Conservation (phyloP, 2,113 vertebrate species). For the Caranx melampygus region DNA sequence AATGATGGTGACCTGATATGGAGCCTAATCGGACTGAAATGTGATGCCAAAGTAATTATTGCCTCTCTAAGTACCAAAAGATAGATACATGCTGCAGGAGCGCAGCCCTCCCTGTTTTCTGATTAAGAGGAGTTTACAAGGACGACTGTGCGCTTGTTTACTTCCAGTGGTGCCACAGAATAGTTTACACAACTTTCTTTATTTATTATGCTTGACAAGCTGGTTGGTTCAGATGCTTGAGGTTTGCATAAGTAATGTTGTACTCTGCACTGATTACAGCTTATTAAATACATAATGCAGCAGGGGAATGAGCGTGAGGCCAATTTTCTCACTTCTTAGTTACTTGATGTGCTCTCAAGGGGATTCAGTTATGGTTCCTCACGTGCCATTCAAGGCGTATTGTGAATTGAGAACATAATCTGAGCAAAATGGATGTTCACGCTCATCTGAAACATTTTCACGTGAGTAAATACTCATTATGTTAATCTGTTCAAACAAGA, state of each 20-base stretch:
- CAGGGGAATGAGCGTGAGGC: neutral
- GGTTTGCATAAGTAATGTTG: conserved; percentile 24
- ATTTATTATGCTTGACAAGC: conserved; percentile 30
- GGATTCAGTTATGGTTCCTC: neutral
- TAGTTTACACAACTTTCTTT: conserved; percentile 13
- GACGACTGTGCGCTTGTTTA: conserved; percentile 19
- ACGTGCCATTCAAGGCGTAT: neutral
- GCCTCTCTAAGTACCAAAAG: conserved; percentile 11
- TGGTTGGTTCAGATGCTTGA: conserved; percentile 34
- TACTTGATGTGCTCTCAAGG: neutral
- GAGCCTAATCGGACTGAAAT: conserved; percentile 40
- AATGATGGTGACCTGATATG: conserved; percentile 44
- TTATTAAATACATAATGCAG: conserved; percentile 52
- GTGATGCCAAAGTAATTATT: conserved; percentile 47
- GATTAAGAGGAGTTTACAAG: conserved; percentile 15
- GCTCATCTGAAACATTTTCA: neutral
- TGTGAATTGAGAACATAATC: neutral
- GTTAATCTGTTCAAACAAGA: neutral
- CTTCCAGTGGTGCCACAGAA: neutral
- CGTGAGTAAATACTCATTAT: conserved; percentile 8
- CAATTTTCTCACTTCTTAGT: neutral
- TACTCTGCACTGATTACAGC: conserved; percentile 11
- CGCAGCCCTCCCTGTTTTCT: neutral
- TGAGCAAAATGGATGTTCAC: conserved; percentile 4
- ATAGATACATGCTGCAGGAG: neutral